Base-by-base conservation (phyloP, 2,797 vertebrate species). In the Paratrypauchen microcephalus region DNA sequence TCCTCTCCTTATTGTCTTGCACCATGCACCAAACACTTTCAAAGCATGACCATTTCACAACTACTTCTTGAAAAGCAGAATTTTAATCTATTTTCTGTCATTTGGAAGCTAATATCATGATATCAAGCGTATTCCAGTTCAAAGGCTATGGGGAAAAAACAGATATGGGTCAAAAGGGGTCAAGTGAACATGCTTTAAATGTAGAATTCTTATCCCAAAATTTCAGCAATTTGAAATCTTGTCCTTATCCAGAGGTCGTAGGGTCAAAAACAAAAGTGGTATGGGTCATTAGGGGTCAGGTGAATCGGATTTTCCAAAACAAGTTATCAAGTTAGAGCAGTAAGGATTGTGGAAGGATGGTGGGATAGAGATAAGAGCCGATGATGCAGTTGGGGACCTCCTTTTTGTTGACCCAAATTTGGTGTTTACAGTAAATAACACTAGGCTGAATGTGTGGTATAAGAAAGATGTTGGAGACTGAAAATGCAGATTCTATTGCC, bases 1-100 rank as follows among this genome's bases (percentile, higher is more conserved):
- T 68, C 82, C 71, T 79, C 45, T 81, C 47, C 18, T 84, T 70
- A 47, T 86, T 78, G 4, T 13, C 36, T 15, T 0, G 1, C n/a
- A 13, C 59, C 13, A 47, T 66, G 13, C 6, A 13, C 18, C 21
- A 47, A 50, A 56, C 48, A 58, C 2, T 26, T 30, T 3, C 28
- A 21, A 32, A 32, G 15, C 57, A 60, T 18, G 57, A n/a, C 32
- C 1, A 19, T 1, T 7, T 12, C 28, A 36, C 3, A 36, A 19
- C 2, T 7, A 28, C 13, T 0, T 16, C 12, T 52, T 65, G 18
- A 60, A 15, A 45, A 4, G 13, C 13, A 15, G 41, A 52, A 21
- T 55, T 55, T 55, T 11, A 23, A 55, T 3, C 21, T 3, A 55
- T 1, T 19, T 2, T 45, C 3, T 1, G 4, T 4, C 19, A 19